These are phyloP conservation scores for Poecile atricapillus DNA, from an alignment of 2,113 vertebrate species.

Conservation along the genomic window DNA sequence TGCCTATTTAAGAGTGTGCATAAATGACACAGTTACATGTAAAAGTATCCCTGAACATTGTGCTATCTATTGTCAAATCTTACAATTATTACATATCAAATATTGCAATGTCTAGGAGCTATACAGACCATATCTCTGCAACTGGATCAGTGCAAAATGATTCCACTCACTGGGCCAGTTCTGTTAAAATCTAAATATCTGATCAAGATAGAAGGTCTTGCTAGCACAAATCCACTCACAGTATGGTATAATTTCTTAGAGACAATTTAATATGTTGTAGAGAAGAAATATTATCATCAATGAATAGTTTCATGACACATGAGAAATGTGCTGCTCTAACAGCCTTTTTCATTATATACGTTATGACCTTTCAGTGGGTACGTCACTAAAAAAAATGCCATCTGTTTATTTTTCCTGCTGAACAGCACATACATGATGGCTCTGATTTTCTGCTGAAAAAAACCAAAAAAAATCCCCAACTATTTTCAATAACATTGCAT, in stretches of 20 bases:
- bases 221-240: not conserved
- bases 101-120: not conserved
- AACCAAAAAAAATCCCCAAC: not conserved
- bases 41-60: not conserved
- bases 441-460: not conserved
- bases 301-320: not conserved
- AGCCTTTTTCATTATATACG: not conserved
- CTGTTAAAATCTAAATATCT: not conserved
- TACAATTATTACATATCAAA: not conserved
- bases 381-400: not conserved
- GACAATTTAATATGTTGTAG: not conserved
- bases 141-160: not conserved
- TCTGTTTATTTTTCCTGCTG: not conserved
- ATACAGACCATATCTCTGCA: not conserved
- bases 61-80: not conserved
- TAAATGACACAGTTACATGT: not conserved
- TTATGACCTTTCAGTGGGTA: not conserved
- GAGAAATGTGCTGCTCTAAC: not conserved
- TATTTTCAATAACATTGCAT: not conserved
- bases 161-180: not conserved
- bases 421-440: not conserved
- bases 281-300: not conserved
- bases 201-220: not conserved
- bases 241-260: not conserved
- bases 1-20: not conserved